Evolutionary conservation across 2,888 invertebrate genomes (phyloP), one percentile per base, ranked within the genome.

Genomic region (Conops quadrifasciatus): DNA sequence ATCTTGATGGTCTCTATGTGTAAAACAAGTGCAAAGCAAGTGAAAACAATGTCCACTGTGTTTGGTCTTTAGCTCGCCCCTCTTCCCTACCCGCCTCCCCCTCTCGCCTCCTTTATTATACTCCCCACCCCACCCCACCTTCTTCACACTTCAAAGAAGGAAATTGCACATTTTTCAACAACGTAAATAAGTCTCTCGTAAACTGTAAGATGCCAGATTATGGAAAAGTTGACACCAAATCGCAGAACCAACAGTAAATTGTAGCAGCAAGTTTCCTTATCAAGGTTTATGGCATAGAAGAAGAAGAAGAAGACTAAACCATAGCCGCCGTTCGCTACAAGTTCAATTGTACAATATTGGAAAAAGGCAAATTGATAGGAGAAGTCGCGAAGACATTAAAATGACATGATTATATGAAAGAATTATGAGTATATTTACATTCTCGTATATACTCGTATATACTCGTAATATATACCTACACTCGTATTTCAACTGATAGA

Each of bases 201-300:
- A 49, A 56, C 24, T 56, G 53, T 4, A 56, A 56, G 19, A 21
- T 21, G 21, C 53, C 19, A 24, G 53, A 56, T 24, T 24, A 21
- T 11, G 19, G 24, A 56, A 56, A 56, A 56, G 21, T 13, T 19
- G 53, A 11, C 53, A 56, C 11, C 53, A 56, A 56, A 56, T 24
- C 53, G 4, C 1, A 19, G 2, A 56, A 13, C 1, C 21, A 56
- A 56, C 53, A n/a, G 53, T 24, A 21, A 56, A 24, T 24, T 19
- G 21, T 24, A 63, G 45, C 26, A 28, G 28, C 64, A 51, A 47
- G 28, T 64, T 64, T 64, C 63, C 64, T 64, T 64, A 64, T 49
- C 64, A 64, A 51, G 51, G 21, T 19, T 9, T 13, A 16, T 26
- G 28, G 24, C n/a, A 58, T 13, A 13, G 53, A 15, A 49, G 49